Evolutionary conservation across 2,113 vertebrate genomes (phyloP), one percentile per base, ranked within the genome.

Genomic region (Cheilinus undulatus): DNA sequence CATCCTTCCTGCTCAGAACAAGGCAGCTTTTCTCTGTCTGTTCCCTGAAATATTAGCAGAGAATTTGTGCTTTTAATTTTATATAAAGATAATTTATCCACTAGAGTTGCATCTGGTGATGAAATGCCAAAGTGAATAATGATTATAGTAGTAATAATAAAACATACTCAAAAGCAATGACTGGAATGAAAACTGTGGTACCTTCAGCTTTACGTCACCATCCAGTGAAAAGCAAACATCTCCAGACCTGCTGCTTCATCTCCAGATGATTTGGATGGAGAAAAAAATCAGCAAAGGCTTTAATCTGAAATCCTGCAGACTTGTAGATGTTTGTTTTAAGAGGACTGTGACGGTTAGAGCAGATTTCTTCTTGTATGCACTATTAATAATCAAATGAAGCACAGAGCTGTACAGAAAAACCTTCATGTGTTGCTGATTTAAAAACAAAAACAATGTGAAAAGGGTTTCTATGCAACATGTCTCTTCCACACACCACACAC

Each of bases 391-490:
- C 43, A 59, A 63, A 78, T 83, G 75, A 86, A 90, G 87, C 83
- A 45, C 42, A n/a, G 42, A n/a, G 42, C 13, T 15, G 13, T 3
- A 12, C 42, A 49, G 12, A 36, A 56, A 46, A 42, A 24, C 46
- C 65, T 70, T 57, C 79, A 58, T 72, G 77, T 83, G 69, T 87
- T 85, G 40, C 72, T 78, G 49, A 74, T 63, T 61, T 23, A 3
- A 8, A 64, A n/a, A 74, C 9, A 76, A 86, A 89, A 62, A 27
- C 13, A 30, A 91, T 91, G 88, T 92, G 89, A 92, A 92, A 86
- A 69, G 78, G 61, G 84, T 92, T 68, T 71, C 81, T 92, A 90
- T 88, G 89, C 90, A 91, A 86, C 73, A 23, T 60, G 40, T 85
- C 69, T 82, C 63, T 88, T 86, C 85, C 76, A 34, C 73, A 32